Evolutionary conservation across 2,113 vertebrate species (phyloP).

Genomic region (Empidonax traillii): DNA sequence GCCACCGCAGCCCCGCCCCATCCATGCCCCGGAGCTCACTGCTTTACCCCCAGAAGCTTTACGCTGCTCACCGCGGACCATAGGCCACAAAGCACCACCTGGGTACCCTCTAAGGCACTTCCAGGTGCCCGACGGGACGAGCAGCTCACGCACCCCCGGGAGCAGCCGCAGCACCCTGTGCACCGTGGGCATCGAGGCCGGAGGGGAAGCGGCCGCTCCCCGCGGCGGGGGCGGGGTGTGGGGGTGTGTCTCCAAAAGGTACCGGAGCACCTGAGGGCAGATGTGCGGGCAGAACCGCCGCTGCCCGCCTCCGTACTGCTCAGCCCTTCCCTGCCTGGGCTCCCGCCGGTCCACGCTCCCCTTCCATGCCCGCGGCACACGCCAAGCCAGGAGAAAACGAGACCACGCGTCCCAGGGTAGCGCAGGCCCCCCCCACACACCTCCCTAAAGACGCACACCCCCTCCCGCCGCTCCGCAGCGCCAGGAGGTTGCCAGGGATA

Average conservation of each 20-base stretch:
- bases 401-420: not conserved
- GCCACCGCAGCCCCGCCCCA: rapidly evolving
- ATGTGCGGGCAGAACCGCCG: not conserved
- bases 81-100: rapidly evolving
- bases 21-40: rapidly evolving
- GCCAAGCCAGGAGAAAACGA: not conserved
- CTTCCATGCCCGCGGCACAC: not conserved
- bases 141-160: not conserved
- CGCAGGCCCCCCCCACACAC: not conserved
- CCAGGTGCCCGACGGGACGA: not conserved
- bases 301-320: not conserved
- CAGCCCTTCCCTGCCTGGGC: not conserved
- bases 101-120: not conserved
- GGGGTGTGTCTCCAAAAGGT: not conserved
- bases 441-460: not conserved
- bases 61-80: not conserved
- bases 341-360: not conserved
- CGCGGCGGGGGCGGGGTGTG: not conserved
- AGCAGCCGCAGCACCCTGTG: not conserved
- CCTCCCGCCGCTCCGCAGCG: not conserved
- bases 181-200: not conserved
- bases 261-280: not conserved
- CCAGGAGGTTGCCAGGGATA: not conserved
- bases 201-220: not conserved
- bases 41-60: not conserved